Conservation (phyloP, 2,888 invertebrate genomes). For the Psylliodes chrysocephalus region DNA sequence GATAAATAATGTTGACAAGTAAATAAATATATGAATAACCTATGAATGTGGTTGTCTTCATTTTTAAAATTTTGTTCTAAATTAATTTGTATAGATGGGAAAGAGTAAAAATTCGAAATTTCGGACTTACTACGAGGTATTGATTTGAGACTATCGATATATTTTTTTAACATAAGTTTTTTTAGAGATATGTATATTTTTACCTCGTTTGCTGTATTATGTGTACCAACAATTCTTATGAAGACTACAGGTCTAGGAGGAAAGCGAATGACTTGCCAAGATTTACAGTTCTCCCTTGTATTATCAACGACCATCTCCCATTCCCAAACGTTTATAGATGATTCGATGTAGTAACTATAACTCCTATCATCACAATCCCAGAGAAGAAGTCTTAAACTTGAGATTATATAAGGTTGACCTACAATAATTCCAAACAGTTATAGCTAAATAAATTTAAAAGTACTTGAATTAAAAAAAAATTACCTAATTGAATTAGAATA, state of each 20-base stretch:
- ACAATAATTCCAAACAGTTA: constrained; percentile 28
- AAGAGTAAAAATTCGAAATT: too few relatives aligned
- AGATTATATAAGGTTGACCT: constrained; percentile 92
- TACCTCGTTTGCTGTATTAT: constrained; percentile 97
- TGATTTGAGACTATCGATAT: too few relatives aligned
- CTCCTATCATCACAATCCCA: constrained; percentile 98
- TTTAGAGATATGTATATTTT: too few relatives aligned
- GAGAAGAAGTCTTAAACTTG: constrained; percentile 88
- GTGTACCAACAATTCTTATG: constrained; percentile 94
- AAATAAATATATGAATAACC: too few relatives aligned
- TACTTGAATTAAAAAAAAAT: constrained; percentile 10
- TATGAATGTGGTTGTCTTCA: too few relatives aligned
- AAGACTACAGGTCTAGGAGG: constrained; percentile 88
- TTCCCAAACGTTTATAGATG: constrained; percentile 89
- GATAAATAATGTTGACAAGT: too few relatives aligned
- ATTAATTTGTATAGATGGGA: too few relatives aligned
- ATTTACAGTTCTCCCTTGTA: constrained; percentile 85
- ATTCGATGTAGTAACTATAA: constrained; percentile 96
- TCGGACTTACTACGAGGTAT: too few relatives aligned
- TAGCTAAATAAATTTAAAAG: background rate
- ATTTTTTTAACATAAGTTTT: too few relatives aligned
- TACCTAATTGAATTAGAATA: constrained; percentile 91
- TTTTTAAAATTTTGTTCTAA: too few relatives aligned
- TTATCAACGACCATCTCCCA: constrained; percentile 94
- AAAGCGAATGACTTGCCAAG: constrained; percentile 95